These are phyloP conservation scores for Hyposoter didymator DNA, from an alignment of 2,888 invertebrate genomes.

Conservation along the genomic window DNA sequence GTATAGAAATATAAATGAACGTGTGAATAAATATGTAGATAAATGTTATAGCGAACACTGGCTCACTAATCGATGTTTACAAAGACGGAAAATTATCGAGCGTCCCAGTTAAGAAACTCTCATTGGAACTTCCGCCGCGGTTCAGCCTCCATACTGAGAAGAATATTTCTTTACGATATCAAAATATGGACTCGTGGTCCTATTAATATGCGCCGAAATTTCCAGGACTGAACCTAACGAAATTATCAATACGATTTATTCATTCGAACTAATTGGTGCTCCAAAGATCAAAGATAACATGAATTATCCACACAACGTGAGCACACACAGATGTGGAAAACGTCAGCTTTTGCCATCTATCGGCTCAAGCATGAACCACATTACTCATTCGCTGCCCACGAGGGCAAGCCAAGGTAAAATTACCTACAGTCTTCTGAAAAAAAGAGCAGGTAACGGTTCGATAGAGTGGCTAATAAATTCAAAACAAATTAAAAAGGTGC, in stretches of 20 bases:
- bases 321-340: slow-evolving; percentile 12
- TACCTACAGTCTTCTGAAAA: slow-evolving; percentile 71
- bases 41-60: slow-evolving; percentile 9
- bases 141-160: neutral
- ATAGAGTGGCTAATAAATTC: neutral
- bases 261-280: neutral
- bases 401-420: slow-evolving; percentile 60
- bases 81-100: slow-evolving; percentile 53
- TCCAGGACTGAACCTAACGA: neutral
- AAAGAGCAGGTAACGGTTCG: slow-evolving; percentile 36
- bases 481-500: no score
- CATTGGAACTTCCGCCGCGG: neutral
- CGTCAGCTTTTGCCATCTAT: slow-evolving; percentile 75
- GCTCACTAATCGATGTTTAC: slow-evolving; percentile 55
- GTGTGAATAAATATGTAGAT: neutral
- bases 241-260: neutral
- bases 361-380: slow-evolving; percentile 63
- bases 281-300: neutral
- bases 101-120: slow-evolving; percentile 26
- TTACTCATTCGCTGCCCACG: slow-evolving; percentile 43
- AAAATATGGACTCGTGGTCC: neutral
- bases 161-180: neutral
- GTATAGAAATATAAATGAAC: slow-evolving; percentile 1
- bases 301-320: neutral
- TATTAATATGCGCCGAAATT: neutral